Percentiles rank a stretch among this genome's conserved stretches.
Conservation (phyloP, 2,113 vertebrate species). For the Furnarius figulus region DNA sequence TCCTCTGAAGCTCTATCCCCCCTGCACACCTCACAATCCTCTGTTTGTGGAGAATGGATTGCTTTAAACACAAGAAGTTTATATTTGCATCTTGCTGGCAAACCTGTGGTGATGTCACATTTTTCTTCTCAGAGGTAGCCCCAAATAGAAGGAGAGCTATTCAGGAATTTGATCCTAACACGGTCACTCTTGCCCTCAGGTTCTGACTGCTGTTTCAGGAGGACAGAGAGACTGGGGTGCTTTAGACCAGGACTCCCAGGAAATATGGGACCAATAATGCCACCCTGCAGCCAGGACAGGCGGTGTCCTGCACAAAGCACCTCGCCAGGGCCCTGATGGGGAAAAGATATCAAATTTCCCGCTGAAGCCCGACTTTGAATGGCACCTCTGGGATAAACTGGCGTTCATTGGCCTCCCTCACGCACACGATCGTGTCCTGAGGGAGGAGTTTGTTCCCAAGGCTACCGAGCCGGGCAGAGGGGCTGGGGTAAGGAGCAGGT, state of each 20-base stretch:
- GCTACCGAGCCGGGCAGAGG: not conserved
- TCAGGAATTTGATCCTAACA: not conserved
- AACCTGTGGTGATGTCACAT: not conserved
- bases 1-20: not conserved
- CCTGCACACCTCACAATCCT: not conserved
- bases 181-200: not conserved
- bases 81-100: not conserved
- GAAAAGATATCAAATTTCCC: not conserved
- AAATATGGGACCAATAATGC: not conserved
- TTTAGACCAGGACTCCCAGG: not conserved
- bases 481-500: not conserved
- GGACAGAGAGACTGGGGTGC: not conserved
- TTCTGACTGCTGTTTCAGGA: not conserved
- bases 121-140: not conserved
- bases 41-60: not conserved
- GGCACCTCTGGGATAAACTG: not conserved
- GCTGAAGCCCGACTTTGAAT: not conserved
- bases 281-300: not conserved
- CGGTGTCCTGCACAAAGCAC: accelerated
- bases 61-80: not conserved
- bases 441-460: conserved; percentile 31
- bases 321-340: not conserved
- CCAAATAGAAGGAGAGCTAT: not conserved
- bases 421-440: not conserved
- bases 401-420: not conserved